Percentiles rank a stretch among this genome's conserved stretches.
Conservation (phyloP, 2,797 vertebrate genomes). For the Naso thynnoides region DNA sequence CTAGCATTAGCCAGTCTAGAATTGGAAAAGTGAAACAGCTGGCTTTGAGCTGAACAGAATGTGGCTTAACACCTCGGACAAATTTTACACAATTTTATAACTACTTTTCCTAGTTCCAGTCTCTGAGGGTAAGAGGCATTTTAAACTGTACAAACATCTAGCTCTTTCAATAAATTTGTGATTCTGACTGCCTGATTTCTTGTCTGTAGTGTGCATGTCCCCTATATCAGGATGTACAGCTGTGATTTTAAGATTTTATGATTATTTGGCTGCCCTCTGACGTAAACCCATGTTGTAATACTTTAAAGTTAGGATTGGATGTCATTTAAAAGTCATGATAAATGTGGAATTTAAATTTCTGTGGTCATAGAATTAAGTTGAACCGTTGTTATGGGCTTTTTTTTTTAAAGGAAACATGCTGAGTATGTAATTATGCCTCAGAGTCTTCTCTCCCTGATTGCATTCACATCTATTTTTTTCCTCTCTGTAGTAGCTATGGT, state of each 20-base stretch:
- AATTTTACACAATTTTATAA: background rate
- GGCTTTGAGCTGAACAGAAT: conserved; percentile 8
- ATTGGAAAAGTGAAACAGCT: background rate
- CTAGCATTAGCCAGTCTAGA: background rate
- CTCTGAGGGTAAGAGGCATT: background rate
- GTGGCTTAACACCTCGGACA: background rate
- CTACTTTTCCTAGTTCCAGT: background rate
- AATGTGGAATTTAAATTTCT: conserved; percentile 22
- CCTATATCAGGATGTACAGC: background rate
- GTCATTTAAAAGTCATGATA: conserved; percentile 26
- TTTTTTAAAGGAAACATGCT: conserved; percentile 53
- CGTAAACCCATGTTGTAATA: background rate
- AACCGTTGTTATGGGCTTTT: conserved; percentile 35
- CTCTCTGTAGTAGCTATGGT: conserved; percentile 40
- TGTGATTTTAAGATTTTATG: background rate
- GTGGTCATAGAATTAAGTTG: conserved; percentile 19
- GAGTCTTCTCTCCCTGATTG: conserved; percentile 45
- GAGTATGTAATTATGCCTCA: conserved; percentile 61
- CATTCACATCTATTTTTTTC: conserved; percentile 56
- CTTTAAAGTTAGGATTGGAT: conserved; percentile 15
- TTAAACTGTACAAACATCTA: background rate
- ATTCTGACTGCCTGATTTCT: background rate
- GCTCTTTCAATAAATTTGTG: background rate
- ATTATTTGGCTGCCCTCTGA: background rate
- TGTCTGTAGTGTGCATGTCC: background rate